Conservation (phyloP, 2,113 vertebrate species). For the Vicugna pacos region DNA sequence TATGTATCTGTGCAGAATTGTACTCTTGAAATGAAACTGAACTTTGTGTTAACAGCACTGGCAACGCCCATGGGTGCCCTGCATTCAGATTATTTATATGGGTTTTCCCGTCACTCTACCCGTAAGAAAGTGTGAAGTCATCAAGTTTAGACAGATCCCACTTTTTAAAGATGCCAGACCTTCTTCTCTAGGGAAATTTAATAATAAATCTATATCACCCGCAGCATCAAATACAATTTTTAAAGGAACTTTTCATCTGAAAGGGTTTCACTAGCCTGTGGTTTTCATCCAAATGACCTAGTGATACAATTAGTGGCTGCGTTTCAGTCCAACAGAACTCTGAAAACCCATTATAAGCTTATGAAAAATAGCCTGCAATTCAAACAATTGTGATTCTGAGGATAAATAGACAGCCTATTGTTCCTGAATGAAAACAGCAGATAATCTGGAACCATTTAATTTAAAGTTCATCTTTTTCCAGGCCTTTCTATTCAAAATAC, state of each 20-base stretch:
- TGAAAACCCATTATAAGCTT: background rate
- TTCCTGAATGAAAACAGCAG: slow-evolving; percentile 60
- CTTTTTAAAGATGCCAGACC: background rate
- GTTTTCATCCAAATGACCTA: slow-evolving; percentile 24
- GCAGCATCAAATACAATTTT: slow-evolving; percentile 13
- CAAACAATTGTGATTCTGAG: slow-evolving; percentile 37
- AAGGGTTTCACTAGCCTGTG: background rate
- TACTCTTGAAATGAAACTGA: background rate
- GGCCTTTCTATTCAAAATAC: slow-evolving; percentile 65
- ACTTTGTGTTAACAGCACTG: background rate
- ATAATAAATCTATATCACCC: slow-evolving; percentile 18
- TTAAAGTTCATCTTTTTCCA: slow-evolving; percentile 63
- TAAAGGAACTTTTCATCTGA: background rate
- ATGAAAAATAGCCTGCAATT: slow-evolving; percentile 8
- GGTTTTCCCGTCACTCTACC: background rate
- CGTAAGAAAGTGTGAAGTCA: background rate
- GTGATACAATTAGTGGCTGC: background rate
- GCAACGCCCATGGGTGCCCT: background rate
- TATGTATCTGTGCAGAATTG: background rate
- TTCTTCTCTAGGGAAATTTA: slow-evolving; percentile 6
- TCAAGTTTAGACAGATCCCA: background rate
- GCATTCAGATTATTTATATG: background rate
- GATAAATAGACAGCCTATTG: slow-evolving; percentile 54
- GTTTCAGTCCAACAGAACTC: slow-evolving; percentile 12
- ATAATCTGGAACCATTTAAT: slow-evolving; percentile 71